Base-by-base conservation (phyloP, 2,888 invertebrate genomes). In the Leptinotarsa haldemani region DNA sequence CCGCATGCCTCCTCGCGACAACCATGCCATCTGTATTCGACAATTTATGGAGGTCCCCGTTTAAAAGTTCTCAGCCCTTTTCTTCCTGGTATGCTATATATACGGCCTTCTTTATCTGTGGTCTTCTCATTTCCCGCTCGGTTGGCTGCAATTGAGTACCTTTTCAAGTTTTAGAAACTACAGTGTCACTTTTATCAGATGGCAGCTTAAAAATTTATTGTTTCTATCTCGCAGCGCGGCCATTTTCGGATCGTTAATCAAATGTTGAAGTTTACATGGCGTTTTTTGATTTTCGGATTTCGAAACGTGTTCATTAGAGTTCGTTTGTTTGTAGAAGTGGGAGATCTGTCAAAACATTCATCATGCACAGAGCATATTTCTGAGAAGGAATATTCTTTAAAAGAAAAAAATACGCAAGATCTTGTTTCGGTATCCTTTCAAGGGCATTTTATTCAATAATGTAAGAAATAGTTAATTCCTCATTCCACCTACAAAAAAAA, bases 111-210 rank as follows among this genome's bases (percentile, higher is more conserved):
- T 83, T 84, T 84, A 84, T 85, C 84, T 84, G 83, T 81, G 86
- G 85, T 84, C 85, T 84, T 84, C 87, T 87, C 86, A 87, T 87
- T 87, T 87, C 86, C 87, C 86, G 87, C 85, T 86, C 84, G 86
- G 87, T 85, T 85, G 87, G 85, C 81, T 83, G 84, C 86, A 85
- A 85, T 85, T 83, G 86, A 86, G 86, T 85, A 86, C 85, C 86
- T 86, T 87, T 87, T 87, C 85, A 86, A 86, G 86, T 86, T 87
- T 86, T 84, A 83, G 85, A 85, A 87, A 87, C 87, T 87, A 86
- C 86, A 85, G 84, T 87, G 87, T 87, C 87, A 86, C 82, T 84
- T 84, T 85, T 85, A 87, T 87, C 86, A 84, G 86, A 87, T 87
- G 84, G 83, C 83, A 79, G 73, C 79, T 79, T 80, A 81, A 81